Conservation (phyloP, 2,113 vertebrate species). For the Ameiurus melas region DNA sequence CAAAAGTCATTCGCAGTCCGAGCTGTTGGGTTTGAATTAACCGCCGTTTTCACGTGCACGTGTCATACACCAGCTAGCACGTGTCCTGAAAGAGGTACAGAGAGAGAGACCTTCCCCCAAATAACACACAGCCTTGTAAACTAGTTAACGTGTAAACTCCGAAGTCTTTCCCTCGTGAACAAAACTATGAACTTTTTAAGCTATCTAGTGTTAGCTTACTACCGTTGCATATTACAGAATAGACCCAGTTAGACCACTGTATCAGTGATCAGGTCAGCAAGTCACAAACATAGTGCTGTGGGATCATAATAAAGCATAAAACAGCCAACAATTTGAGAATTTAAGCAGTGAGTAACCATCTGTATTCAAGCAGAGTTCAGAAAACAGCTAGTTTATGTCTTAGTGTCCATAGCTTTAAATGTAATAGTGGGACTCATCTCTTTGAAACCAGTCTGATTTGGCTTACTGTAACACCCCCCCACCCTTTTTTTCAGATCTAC, state of each 20-base stretch:
- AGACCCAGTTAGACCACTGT: not conserved
- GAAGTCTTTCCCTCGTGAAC: not conserved
- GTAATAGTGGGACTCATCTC: not conserved
- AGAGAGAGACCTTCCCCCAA: not conserved
- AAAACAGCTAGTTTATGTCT: not conserved
- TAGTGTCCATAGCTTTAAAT: not conserved
- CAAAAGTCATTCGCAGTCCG: not conserved
- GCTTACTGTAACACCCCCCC: not conserved
- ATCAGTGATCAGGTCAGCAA: not conserved
- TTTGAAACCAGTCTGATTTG: not conserved
- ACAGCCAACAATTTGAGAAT: not conserved
- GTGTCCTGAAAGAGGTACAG: not conserved
- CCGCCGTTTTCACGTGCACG: not conserved
- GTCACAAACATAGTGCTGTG: not conserved
- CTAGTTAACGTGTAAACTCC: not conserved
- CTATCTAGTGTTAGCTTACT: not conserved
- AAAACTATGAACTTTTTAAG: not conserved
- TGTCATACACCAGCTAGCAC: not conserved
- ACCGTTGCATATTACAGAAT: not conserved
- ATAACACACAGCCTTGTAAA: not conserved
- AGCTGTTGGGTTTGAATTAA: not conserved
- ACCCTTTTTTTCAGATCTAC: constrained; percentile 82
- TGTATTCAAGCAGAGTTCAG: not conserved
- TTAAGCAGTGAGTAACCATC: not conserved
- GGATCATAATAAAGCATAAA: not conserved